Evolutionary conservation across 2,113 vertebrate genomes (phyloP).

Genomic region (Herpailurus yagouaroundi): DNA sequence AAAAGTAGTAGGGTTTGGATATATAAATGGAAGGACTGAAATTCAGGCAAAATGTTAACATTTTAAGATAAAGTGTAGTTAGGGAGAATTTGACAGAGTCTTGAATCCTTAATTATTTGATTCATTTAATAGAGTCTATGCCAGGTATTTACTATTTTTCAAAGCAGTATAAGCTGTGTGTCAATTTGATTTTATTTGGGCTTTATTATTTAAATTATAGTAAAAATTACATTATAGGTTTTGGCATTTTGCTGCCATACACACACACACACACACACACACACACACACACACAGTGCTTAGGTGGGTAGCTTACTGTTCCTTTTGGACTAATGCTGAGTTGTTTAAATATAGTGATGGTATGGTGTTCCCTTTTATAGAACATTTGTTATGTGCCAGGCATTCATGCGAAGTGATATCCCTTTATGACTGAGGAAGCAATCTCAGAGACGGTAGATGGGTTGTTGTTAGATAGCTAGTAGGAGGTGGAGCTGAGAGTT

Average conservation of each 20-base stretch:
- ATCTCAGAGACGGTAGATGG: neutral
- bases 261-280: neutral
- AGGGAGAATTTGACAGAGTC: neutral
- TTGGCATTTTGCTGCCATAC: neutral
- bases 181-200: neutral
- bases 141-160: neutral
- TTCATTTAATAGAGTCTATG: neutral
- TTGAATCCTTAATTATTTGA: slow-evolving; percentile 24
- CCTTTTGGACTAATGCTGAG: neutral
- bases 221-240: neutral
- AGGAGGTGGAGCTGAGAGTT: neutral
- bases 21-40: neutral
- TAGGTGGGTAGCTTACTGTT: neutral
- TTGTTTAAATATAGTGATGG: neutral
- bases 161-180: neutral
- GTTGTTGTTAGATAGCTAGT: neutral
- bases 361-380: neutral
- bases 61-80: slow-evolving; percentile 32
- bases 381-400: neutral
- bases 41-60: slow-evolving; percentile 10
- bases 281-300: neutral
- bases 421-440: neutral
- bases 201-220: neutral
- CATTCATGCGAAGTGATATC: neutral
- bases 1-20: neutral